Conservation (phyloP, 2,888 invertebrate genomes). For the Napeogenes sylphis region DNA sequence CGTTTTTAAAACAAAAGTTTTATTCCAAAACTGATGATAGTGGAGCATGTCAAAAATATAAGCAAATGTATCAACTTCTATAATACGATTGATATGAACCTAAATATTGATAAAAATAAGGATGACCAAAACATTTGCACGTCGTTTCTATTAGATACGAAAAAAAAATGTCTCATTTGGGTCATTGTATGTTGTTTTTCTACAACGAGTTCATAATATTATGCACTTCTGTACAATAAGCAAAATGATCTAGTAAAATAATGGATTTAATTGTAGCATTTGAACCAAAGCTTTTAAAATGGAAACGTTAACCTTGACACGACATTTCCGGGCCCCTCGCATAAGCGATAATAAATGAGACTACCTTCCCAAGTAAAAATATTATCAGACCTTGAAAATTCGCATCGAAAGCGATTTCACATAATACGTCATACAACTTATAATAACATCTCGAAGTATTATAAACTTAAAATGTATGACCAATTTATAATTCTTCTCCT, state of each 20-base stretch:
- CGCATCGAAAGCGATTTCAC: conserved; percentile 18
- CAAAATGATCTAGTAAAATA: conserved; percentile 1
- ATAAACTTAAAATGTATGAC: neutral
- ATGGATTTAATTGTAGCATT: neutral
- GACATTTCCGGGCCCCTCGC: conserved; percentile 21
- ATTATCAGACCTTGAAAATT: conserved; percentile 22
- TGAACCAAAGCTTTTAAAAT: conserved; percentile 26
- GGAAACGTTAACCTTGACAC: conserved; percentile 27
- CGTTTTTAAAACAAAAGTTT: neutral
- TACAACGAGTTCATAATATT: neutral
- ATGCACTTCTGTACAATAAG: neutral
- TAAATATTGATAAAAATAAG: too few species aligned
- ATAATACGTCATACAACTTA: neutral
- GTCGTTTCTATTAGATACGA: too few species aligned
- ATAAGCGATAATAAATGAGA: conserved; percentile 27
- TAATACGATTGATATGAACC: too few species aligned
- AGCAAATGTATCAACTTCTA: too few species aligned
- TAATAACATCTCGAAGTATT: neutral
- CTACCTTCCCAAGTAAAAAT: conserved; percentile 22
- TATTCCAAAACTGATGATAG: neutral
- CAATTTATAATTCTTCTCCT: too few species aligned
- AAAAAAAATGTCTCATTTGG: too few species aligned
- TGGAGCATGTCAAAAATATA: too few species aligned
- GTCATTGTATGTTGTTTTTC: too few species aligned
- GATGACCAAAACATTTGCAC: too few species aligned